Base-by-base conservation (phyloP, 1,140 invertebrate genomes). In the Cyclina sinensis region DNA sequence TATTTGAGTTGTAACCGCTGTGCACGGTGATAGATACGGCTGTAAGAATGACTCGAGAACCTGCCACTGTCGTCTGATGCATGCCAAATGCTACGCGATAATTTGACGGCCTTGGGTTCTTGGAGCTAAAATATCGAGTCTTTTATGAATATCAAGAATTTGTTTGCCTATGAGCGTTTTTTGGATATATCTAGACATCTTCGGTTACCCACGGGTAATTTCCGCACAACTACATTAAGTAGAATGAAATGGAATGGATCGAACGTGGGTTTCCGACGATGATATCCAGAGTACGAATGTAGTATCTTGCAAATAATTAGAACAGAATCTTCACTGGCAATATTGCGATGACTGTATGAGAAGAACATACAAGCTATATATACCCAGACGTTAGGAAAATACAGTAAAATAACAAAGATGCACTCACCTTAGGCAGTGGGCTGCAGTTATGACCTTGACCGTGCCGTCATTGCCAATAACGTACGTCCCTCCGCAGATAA, bases 381-480 rank as follows among this genome's bases (percentile, higher is more conserved):
- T 59, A 4, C 5, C 18, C 21, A 9, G 24, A 59, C 54, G 5
- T 21, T n/a, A 4, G 5, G 32, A 30, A 27, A 65, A 27, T 7
- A 27, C 27, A 65, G 11, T 30, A 65, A 14, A 7, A 7, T 7
- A 7, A 12, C 51, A n/a, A 18, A 54, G 2, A 3, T 16, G n/a
- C 30, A 11, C n/a, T 5, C n/a, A 65, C 59, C 27, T 30, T 1
- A 70, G 1, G n/a, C 79, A 82, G n/a, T 82, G 79, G 11, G 79
- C 79, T 16, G 79, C 79, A 39, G 79, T 82, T 14, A 82, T 82
- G 48, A 80, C 78, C 48, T 57, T 35, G 48, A 80, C 51, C 18
- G 12, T 18, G 2, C 30, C 78, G 21, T 32, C 51, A 14, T 30
- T 80, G 21, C 24, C 48, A 16, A 12, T 4, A 11, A 82, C 79